These are phyloP conservation scores for Thaumetopoea pityocampa DNA, from an alignment of 1,140 invertebrate genomes.

Conservation along the genomic window DNA sequence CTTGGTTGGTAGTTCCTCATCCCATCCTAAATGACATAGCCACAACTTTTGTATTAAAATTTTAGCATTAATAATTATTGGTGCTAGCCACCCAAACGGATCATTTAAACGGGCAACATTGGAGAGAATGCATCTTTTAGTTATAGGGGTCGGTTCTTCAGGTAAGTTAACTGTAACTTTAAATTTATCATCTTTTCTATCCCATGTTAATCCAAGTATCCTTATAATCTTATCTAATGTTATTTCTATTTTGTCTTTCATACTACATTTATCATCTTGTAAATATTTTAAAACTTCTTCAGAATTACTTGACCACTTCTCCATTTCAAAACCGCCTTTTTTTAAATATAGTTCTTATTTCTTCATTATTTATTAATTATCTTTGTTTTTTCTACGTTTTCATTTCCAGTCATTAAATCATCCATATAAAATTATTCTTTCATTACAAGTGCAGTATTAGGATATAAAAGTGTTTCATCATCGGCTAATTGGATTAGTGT, in stretches of 20 bases:
- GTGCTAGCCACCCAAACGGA: too few relatives aligned
- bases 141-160: too few relatives aligned
- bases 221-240: conserved; percentile 28
- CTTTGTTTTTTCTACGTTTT: conserved; percentile 19
- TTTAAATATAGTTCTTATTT: conserved; percentile 22
- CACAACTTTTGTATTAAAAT: too few relatives aligned
- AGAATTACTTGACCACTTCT: conserved; percentile 53
- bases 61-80: too few relatives aligned
- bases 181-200: conserved; percentile 26
- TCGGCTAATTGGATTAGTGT: conserved; percentile 38
- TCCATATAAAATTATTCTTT: conserved; percentile 43
- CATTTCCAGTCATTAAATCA: conserved; percentile 35
- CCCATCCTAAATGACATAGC: too few relatives aligned
- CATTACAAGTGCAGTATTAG: conserved; percentile 16
- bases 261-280: conserved; percentile 15
- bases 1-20: too few relatives aligned
- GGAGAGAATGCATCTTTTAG: too few relatives aligned
- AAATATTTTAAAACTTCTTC: conserved; percentile 24
- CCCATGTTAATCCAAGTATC: conserved; percentile 33
- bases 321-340: conserved; percentile 45
- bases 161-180: conserved; percentile 26
- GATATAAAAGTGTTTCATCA: conserved; percentile 25
- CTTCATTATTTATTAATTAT: conserved; percentile 14
- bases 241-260: conserved; percentile 20
- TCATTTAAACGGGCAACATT: too few relatives aligned